phyloP scores from a whole-genome alignment of 1,140 invertebrate genomes.

The Cydia pomonella region DNA sequence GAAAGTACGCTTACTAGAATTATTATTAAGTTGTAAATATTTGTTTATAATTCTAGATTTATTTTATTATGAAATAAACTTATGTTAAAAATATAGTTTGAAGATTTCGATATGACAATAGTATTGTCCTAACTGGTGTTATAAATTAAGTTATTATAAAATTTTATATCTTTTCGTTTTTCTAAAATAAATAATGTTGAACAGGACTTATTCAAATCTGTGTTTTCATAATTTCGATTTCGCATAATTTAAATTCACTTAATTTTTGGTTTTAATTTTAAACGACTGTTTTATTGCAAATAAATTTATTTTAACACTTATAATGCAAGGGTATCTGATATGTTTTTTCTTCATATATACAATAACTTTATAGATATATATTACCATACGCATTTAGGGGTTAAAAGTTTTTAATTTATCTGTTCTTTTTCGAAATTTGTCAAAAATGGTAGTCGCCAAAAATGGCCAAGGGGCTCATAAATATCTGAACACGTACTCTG shows the following conservation, averaged over 20 bases:
- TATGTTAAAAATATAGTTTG: slow-evolving; percentile 26
- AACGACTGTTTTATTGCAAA: no score
- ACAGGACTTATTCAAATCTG: neutral
- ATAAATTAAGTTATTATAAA: slow-evolving; percentile 9
- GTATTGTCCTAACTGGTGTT: neutral
- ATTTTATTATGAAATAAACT: slow-evolving; percentile 24
- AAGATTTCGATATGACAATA: slow-evolving; percentile 5
- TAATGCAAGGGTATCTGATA: no score
- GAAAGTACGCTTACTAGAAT: slow-evolving; percentile 50
- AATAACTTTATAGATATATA: no score
- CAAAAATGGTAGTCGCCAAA: no score
- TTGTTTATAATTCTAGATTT: slow-evolving; percentile 30
- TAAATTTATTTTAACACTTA: no score
- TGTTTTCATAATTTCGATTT: slow-evolving; percentile 3
- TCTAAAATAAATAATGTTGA: slow-evolving; percentile 6
- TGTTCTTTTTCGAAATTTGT: no score
- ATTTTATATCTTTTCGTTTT: slow-evolving; percentile 1
- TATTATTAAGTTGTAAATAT: slow-evolving; percentile 34
- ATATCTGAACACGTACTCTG: no score
- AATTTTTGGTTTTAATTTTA: neutral
- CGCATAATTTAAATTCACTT: neutral
- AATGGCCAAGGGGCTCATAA: no score
- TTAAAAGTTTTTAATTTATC: no score
- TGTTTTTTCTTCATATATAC: no score
- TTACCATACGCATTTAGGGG: no score